Percentiles rank a stretch among this genome's conserved stretches.
These are phyloP conservation scores for Lanius collurio DNA, from an alignment of 2,113 vertebrate species.

Conservation along the genomic window DNA sequence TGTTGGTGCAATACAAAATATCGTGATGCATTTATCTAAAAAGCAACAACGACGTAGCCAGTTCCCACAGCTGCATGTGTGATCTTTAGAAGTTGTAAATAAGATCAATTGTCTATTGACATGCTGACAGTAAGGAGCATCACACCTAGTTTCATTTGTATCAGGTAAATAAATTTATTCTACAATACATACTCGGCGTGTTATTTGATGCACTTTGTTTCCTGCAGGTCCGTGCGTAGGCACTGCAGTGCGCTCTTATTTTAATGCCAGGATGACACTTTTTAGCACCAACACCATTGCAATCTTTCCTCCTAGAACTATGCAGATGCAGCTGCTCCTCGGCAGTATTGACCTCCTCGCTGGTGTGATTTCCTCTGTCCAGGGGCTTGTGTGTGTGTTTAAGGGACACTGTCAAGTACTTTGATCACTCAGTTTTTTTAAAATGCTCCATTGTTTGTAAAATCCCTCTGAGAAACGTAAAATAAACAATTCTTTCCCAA, in stretches of 20 bases:
- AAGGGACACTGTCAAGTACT: conserved; percentile 68
- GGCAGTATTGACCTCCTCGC: conserved; percentile 53
- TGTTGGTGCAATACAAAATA: conserved; percentile 77
- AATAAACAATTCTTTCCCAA: conserved; percentile 68
- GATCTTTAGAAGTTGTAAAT: conserved; percentile 84
- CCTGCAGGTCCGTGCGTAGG: not conserved
- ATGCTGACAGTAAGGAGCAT: conserved; percentile 83
- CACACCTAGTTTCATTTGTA: conserved; percentile 85
- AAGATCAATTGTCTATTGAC: conserved; percentile 75
- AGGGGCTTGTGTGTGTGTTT: conserved; percentile 48
- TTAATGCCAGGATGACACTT: conserved; percentile 45
- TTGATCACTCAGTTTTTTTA: conserved; percentile 57
- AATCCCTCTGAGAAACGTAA: conserved; percentile 58
- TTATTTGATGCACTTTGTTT: conserved; percentile 60
- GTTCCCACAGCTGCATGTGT: conserved; percentile 77
- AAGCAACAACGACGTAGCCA: conserved; percentile 34
- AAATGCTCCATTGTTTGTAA: conserved; percentile 68
- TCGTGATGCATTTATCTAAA: conserved; percentile 77
- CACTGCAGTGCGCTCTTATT: not conserved
- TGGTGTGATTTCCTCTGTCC: conserved; percentile 46
- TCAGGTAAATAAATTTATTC: conserved; percentile 93
- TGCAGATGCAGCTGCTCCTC: conserved; percentile 60
- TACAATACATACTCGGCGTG: conserved; percentile 69
- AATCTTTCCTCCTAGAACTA: conserved; percentile 55
- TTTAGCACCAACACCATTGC: conserved; percentile 50